Conservation (phyloP, 2,797 vertebrate species). For the Schizopygopsis malacanthus region DNA sequence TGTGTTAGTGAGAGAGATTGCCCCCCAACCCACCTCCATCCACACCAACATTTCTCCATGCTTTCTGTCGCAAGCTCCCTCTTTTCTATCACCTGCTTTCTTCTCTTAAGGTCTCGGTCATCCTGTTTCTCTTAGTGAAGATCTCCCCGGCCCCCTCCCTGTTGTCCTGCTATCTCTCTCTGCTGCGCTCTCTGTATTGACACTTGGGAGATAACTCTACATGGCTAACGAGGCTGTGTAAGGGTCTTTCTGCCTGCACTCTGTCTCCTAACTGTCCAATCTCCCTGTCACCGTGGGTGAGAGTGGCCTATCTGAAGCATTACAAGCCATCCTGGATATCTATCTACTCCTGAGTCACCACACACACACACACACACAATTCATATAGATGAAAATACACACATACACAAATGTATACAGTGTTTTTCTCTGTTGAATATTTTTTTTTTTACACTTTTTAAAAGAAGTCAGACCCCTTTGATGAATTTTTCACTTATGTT, state of each 20-base stretch:
- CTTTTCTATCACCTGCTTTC: constrained; percentile 54
- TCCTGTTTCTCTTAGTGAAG: constrained; percentile 17
- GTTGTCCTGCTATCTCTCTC: constrained; percentile 80
- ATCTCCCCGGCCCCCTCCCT: constrained; percentile 23
- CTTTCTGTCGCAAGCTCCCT: constrained; percentile 26
- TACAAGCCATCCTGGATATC: constrained; percentile 52
- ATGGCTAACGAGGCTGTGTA: constrained; percentile 86
- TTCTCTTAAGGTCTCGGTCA: constrained; percentile 37
- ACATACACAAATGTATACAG: neutral
- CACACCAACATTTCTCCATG: constrained; percentile 24
- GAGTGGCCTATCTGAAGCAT: constrained; percentile 61
- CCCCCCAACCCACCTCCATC: constrained; percentile 26
- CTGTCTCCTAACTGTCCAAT: constrained; percentile 80
- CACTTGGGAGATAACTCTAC: constrained; percentile 88
- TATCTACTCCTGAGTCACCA: constrained; percentile 48
- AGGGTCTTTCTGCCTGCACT: constrained; percentile 71
- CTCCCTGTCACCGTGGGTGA: constrained; percentile 65
- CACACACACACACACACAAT: constrained; percentile 31
- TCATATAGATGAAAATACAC: neutral
- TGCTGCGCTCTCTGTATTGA: constrained; percentile 87
- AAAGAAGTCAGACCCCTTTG: neutral
- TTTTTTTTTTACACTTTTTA: constrained; percentile 10
- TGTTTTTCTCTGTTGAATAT: constrained; percentile 57
- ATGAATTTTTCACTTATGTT: neutral
- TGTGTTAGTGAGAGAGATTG: neutral